Evolutionary conservation across 2,113 vertebrate genomes (phyloP).

Genomic region (Nothoprocta perdicaria): DNA sequence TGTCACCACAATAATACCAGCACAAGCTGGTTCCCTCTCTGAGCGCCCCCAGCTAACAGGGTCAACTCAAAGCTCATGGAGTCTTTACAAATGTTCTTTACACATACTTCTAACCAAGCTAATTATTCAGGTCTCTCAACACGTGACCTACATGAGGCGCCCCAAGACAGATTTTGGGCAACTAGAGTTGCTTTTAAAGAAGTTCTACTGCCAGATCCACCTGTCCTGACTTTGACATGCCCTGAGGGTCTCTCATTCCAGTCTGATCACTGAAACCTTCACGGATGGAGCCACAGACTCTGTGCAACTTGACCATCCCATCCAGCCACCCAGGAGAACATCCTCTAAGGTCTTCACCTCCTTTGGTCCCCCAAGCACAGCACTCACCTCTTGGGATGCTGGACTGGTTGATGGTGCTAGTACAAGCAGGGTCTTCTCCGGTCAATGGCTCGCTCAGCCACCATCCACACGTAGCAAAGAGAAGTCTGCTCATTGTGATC

Average conservation of each 20-base stretch:
- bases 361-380: neutral
- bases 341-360: neutral
- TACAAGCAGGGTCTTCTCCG: constrained; percentile 1
- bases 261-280: neutral
- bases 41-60: accelerated
- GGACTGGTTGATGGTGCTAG: neutral
- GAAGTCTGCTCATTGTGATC: neutral
- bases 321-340: neutral
- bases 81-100: neutral
- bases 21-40: neutral
- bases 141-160: neutral
- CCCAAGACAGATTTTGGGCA: neutral
- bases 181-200: neutral
- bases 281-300: neutral
- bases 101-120: neutral
- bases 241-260: neutral
- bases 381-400: neutral
- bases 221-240: accelerated
- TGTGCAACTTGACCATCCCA: neutral
- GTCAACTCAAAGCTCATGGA: neutral
- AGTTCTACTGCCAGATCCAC: neutral
- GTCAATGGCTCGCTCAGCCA: neutral
- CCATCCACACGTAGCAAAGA: neutral
- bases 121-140: neutral
- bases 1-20: accelerated